Evolutionary conservation across 1,140 invertebrate species (phyloP).

Genomic region (Cherax destructor): DNA sequence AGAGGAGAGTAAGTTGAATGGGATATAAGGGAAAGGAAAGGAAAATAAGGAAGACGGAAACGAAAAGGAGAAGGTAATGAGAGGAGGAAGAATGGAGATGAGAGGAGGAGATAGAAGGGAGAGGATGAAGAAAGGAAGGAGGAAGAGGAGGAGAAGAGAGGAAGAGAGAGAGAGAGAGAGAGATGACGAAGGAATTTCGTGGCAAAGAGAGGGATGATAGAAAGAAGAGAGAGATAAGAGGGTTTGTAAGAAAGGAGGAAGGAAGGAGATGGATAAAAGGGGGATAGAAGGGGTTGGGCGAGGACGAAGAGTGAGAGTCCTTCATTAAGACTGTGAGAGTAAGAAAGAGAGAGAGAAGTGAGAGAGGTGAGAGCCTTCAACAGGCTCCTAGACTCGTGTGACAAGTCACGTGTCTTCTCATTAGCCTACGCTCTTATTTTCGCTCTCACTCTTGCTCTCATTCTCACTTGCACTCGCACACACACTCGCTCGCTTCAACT

Average conservation of each 20-base stretch:
- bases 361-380: too few species aligned
- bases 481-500: too few species aligned
- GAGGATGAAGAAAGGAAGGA: neutral
- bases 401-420: too few species aligned
- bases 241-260: neutral
- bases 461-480: too few species aligned
- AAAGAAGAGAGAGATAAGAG: too few species aligned
- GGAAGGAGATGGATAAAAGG: neutral
- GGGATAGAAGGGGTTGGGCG: neutral
- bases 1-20: neutral
- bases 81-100: neutral
- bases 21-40: neutral
- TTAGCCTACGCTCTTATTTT: too few species aligned
- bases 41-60: neutral
- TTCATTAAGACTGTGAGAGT: too few species aligned
- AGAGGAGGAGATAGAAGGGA: neutral
- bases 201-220: too few species aligned
- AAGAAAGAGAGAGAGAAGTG: too few species aligned
- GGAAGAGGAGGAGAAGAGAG: neutral
- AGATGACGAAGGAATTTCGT: neutral
- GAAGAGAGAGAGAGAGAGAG: neutral
- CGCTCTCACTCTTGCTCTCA: too few species aligned
- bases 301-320: neutral
- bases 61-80: neutral
- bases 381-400: too few species aligned